Conservation (phyloP, 2,888 invertebrate genomes). For the Cheiracanthium punctorium region DNA sequence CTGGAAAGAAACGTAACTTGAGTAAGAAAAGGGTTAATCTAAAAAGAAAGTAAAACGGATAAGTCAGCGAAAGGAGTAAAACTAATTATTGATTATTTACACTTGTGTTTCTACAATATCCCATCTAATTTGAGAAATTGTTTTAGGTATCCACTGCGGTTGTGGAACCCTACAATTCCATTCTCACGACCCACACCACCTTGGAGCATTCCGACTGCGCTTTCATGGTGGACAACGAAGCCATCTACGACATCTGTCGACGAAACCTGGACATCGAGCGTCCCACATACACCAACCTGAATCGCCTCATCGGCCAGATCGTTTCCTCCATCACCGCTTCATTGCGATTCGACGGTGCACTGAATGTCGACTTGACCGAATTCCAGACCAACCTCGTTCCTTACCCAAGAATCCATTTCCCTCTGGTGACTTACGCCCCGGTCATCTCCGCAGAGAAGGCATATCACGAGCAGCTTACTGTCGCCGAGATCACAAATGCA, state of each 20-base stretch:
- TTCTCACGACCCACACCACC: constrained; percentile 74
- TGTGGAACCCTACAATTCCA: constrained; percentile 73
- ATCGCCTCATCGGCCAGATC: constrained; percentile 79
- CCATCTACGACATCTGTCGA: constrained; percentile 86
- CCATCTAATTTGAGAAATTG: too few species aligned
- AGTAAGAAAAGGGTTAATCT: too few species aligned
- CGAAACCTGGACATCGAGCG: constrained; percentile 95
- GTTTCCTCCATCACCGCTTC: constrained; percentile 88
- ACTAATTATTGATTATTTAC: too few species aligned
- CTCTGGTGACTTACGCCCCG: constrained; percentile 81
- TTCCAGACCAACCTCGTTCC: constrained; percentile 91
- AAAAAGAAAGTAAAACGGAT: too few species aligned
- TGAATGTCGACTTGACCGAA: constrained; percentile 91
- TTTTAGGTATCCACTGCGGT: constrained; percentile 73
- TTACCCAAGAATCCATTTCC: constrained; percentile 94
- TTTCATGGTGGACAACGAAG: constrained; percentile 91
- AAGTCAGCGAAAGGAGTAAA: too few species aligned
- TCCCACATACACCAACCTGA: constrained; percentile 93
- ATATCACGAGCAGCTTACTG: constrained; percentile 77
- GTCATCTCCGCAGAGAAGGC: constrained; percentile 77
- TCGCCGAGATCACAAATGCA: constrained; percentile 77
- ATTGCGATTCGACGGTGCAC: constrained; percentile 91
- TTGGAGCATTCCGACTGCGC: constrained; percentile 79
- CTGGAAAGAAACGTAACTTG: too few species aligned
- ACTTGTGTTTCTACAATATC: too few species aligned